Evolutionary conservation across 2,888 invertebrate species (phyloP).

Genomic region (Asteroscopus sphinx): DNA sequence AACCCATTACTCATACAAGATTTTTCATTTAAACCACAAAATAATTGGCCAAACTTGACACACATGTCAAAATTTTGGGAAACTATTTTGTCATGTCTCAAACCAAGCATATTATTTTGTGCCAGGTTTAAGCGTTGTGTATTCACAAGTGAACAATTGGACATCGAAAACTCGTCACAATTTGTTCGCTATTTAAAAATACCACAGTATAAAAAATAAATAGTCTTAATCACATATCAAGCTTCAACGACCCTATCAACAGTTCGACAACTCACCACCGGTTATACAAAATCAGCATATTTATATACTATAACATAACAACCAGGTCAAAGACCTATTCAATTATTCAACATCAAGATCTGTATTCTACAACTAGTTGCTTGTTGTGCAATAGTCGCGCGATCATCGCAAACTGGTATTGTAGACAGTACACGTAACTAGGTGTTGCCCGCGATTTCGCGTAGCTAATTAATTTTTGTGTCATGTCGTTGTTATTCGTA

Average conservation of each 20-base stretch:
- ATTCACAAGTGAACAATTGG: no score
- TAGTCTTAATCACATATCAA: background rate
- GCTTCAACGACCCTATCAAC: conserved; percentile 4
- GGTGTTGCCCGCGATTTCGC: conserved; percentile 1
- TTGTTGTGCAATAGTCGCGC: conserved; percentile 51
- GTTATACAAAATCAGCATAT: conserved; percentile 7
- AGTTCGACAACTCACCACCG: conserved; percentile 6
- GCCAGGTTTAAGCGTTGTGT: no score
- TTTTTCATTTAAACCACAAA: no score
- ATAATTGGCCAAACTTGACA: no score
- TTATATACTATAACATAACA: conserved; percentile 26
- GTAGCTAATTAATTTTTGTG: background rate
- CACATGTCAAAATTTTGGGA: no score
- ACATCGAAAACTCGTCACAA: no score
- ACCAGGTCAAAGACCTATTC: conserved; percentile 57
- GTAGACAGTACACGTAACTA: background rate
- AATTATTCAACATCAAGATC: conserved; percentile 54
- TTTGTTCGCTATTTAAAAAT: background rate
- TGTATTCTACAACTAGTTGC: conserved; percentile 57
- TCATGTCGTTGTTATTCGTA: background rate
- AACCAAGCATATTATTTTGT: no score
- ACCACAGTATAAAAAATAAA: background rate
- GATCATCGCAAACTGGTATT: conserved; percentile 33
- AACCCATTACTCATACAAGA: no score
- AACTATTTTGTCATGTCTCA: no score